Percentiles rank a stretch among this genome's conserved stretches.
These are phyloP conservation scores for Seladonia tumulorum DNA, from an alignment of 2,888 invertebrate genomes.

Conservation along the genomic window DNA sequence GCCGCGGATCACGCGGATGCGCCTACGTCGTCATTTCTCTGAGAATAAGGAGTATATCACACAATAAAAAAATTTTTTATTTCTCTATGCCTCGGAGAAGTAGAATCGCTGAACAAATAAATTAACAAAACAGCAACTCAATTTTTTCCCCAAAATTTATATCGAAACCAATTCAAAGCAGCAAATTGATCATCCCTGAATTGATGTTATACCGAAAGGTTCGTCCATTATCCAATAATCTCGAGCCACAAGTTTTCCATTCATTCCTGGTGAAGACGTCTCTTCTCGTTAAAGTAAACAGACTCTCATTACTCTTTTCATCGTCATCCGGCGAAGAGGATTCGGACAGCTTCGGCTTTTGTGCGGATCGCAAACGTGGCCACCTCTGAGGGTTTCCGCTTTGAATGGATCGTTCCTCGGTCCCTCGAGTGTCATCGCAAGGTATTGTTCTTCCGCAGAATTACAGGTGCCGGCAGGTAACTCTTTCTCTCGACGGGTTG, in stretches of 20 bases:
- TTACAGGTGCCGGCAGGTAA: constrained; percentile 51
- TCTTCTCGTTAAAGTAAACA: neutral
- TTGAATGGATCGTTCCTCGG: neutral
- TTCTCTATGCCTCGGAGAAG: neutral
- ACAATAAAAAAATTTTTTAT: neutral
- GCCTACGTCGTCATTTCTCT: neutral
- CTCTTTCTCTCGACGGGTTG: constrained; percentile 61
- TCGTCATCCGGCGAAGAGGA: neutral
- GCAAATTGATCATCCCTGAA: neutral
- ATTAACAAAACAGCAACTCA: neutral
- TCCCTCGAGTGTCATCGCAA: neutral
- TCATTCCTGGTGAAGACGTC: neutral
- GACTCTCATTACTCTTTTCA: neutral
- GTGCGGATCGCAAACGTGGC: neutral
- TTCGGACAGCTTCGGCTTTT: neutral
- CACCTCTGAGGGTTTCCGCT: neutral
- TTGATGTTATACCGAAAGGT: neutral
- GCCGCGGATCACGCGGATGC: neutral
- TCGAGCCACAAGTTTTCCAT: neutral
- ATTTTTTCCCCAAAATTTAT: too few relatives aligned
- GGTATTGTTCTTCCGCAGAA: constrained; percentile 1
- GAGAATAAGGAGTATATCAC: neutral
- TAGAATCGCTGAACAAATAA: neutral
- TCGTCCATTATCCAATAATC: too few relatives aligned
- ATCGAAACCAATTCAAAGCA: too few relatives aligned